These are phyloP conservation scores for Liparis tanakae DNA, from an alignment of 2,797 vertebrate species.

Conservation along the genomic window DNA sequence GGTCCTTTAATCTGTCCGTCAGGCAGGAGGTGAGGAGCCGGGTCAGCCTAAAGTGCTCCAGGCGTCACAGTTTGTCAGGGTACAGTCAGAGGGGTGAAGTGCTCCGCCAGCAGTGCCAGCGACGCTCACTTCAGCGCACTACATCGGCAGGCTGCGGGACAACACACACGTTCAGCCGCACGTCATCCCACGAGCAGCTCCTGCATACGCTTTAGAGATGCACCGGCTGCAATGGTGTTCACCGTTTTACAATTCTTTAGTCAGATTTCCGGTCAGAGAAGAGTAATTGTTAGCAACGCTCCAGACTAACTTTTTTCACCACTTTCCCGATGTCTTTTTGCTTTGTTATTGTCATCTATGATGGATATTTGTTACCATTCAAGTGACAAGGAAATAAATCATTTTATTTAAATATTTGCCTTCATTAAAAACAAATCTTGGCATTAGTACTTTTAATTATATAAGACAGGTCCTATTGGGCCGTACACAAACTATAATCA, in stretches of 20 bases:
- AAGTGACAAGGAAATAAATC: neutral
- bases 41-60: slow-evolving; percentile 83
- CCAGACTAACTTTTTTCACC: neutral
- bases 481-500: neutral
- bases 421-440: neutral
- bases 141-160: slow-evolving; percentile 42
- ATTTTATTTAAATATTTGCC: neutral
- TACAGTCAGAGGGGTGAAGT: slow-evolving; percentile 71
- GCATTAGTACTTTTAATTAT: neutral
- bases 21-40: slow-evolving; percentile 75
- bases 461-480: neutral
- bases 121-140: slow-evolving; percentile 48
- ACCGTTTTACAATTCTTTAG: neutral
- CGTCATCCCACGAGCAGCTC: neutral
- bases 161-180: slow-evolving; percentile 20
- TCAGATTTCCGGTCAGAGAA: no score
- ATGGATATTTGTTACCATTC: neutral
- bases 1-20: slow-evolving; percentile 86
- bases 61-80: slow-evolving; percentile 72
- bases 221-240: neutral
- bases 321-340: neutral
- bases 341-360: neutral
- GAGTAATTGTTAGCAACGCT: neutral
- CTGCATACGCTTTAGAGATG: neutral
- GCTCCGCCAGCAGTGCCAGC: slow-evolving; percentile 58